Evolutionary conservation across 1,140 invertebrate genomes (phyloP), one percentile per base, ranked within the genome.

Genomic region (Drosophila mauritiana): DNA sequence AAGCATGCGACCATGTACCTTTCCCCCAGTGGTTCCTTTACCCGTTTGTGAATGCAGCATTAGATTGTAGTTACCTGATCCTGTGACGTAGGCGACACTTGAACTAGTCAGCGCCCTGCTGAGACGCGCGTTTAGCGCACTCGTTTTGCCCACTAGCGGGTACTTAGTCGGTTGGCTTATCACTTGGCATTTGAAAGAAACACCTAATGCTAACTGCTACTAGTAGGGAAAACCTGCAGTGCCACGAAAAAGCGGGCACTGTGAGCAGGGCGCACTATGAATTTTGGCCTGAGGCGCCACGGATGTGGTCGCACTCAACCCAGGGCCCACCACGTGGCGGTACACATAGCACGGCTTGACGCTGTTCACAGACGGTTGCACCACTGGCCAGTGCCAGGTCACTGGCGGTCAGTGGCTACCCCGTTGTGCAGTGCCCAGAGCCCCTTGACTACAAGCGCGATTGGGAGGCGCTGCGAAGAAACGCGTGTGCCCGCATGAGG

Each of bases 251-350:
- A 27, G 74, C 49, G 63, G 40, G 45, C 82, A 81, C 73, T 69
- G 67, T 57, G 40, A 79, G 86, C 90, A 91, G 86, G 90, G 90
- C 90, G 90, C 90, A 86, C 90, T 91, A 91, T 91, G 90, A 79
- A 80, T 91, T 91, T 91, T 73, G 90, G 90, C 90, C 77, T 89
- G 84, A 80, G 57, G 69, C 73, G 64, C 52, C 79, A 85, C 90
- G 90, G 90, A 17, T 91, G 90, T 88, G 84, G 31, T 13, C 56
- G 64, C 78, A 37, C 46, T 76, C 86, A 91, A 85, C 90, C 90
- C 90, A 89, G 90, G 90, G 88, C 90, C 90, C 90, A 91, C 90
- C 90, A 80, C 90, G 81, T 85, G 90, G 90, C 90, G 90, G 90
- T 91, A 85, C 72, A 91, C 90, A 91, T 91, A 91, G 90, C 76